phyloP scores from a whole-genome alignment of 2,113 vertebrate species.

The Pampusana beccarii region DNA sequence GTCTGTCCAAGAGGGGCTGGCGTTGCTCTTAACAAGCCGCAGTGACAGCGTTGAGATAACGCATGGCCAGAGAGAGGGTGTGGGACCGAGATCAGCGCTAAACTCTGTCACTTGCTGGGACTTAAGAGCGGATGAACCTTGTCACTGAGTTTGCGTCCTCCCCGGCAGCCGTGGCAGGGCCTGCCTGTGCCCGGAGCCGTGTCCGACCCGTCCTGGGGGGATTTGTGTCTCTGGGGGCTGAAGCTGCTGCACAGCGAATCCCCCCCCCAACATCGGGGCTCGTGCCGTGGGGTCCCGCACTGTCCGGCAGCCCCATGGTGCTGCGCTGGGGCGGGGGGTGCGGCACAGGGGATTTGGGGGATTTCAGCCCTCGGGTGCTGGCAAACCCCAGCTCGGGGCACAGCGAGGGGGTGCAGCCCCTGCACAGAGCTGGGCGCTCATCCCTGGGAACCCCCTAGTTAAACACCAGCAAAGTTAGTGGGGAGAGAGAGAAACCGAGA shows the following conservation, averaged over 20 bases:
- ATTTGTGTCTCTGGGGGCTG: neutral
- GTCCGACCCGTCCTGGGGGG: neutral
- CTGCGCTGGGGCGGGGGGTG: accelerated
- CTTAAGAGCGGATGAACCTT: neutral
- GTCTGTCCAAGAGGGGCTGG: neutral
- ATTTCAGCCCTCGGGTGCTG: accelerated
- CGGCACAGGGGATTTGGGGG: neutral
- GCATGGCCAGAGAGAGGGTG: accelerated
- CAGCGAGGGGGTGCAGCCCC: neutral
- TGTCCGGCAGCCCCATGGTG: neutral
- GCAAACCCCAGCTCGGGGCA: too few relatives aligned
- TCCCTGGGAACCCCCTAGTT: accelerated
- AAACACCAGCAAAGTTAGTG: neutral
- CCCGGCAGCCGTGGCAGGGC: neutral
- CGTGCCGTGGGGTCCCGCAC: neutral
- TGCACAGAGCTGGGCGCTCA: neutral
- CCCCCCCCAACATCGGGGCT: neutral
- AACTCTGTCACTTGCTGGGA: neutral
- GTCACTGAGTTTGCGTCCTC: accelerated
- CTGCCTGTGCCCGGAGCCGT: neutral
- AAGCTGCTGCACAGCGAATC: neutral
- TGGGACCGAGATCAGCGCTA: neutral
- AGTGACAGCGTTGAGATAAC: accelerated
- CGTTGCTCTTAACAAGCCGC: neutral
- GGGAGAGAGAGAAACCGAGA: accelerated